Conservation (phyloP, 1,140 invertebrate genomes). For the Drosophila hydei region DNA sequence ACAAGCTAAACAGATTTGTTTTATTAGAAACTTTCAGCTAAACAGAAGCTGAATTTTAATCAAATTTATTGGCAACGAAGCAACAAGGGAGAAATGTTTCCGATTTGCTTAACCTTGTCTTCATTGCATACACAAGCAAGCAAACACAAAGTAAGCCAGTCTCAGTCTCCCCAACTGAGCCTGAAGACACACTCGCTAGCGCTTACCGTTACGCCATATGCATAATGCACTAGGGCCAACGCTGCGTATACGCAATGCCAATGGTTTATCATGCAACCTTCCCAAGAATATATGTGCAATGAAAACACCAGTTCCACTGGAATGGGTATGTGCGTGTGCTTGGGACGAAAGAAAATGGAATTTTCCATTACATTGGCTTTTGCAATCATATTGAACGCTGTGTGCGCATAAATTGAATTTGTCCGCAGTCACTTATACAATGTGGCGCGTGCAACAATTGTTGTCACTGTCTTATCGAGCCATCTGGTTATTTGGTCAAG, state of each 20-base stretch:
- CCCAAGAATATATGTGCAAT: conserved; percentile 23
- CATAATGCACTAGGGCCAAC: conserved; percentile 27
- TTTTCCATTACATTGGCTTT: conserved; percentile 76
- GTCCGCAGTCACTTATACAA: conserved; percentile 24
- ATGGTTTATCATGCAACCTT: conserved; percentile 29
- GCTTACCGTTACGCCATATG: conserved; percentile 15
- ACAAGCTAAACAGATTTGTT: conserved; percentile 6
- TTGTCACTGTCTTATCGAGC: background rate
- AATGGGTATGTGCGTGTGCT: conserved; percentile 6
- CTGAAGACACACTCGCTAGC: conserved; percentile 6
- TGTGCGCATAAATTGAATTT: conserved; percentile 71
- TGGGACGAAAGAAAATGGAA: conserved; percentile 43
- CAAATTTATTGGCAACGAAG: conserved; percentile 9
- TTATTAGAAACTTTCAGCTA: conserved; percentile 4
- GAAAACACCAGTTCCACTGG: conserved; percentile 40
- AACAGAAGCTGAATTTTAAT: conserved; percentile 16
- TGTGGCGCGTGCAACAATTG: conserved; percentile 40
- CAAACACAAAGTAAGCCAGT: background rate
- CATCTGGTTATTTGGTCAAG: conserved; percentile 31
- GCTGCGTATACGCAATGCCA: conserved; percentile 42
- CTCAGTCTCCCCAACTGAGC: conserved; percentile 27
- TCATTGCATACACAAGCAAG: background rate
- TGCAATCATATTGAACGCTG: conserved; percentile 52
- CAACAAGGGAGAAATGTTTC: background rate
- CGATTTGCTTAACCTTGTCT: background rate